phyloP scores from a whole-genome alignment of 2,888 invertebrate genomes.

The Petrophora chlorosata region DNA sequence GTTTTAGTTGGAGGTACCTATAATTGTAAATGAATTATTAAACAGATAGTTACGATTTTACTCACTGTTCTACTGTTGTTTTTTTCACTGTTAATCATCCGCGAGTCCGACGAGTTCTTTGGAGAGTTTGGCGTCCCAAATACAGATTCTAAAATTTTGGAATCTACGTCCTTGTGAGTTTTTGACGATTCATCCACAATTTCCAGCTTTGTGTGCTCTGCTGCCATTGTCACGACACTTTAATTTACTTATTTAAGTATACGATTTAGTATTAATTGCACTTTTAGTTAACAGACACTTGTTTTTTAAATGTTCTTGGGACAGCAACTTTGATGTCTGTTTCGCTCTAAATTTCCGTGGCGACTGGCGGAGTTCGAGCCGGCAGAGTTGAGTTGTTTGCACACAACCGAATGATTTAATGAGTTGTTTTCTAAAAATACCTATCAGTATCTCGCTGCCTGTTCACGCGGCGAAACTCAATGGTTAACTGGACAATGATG shows the following conservation, averaged over 20 bases:
- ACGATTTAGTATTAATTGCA: neutral
- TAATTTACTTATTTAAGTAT: conserved; percentile 9
- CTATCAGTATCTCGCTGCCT: conserved; percentile 27
- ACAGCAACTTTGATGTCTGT: conserved; percentile 1
- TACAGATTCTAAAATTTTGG: conserved; percentile 60
- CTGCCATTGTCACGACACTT: conserved; percentile 45
- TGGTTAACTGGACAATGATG: conserved; percentile 1
- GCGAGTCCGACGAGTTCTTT: conserved; percentile 26
- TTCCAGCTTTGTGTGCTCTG: conserved; percentile 45
- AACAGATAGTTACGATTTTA: neutral
- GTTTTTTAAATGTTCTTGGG: neutral
- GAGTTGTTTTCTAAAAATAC: conserved; percentile 57
- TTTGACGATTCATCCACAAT: conserved; percentile 48
- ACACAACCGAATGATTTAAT: conserved; percentile 35
- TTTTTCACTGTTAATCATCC: conserved; percentile 46
- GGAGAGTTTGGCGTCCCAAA: conserved; percentile 58
- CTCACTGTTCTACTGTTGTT: conserved; percentile 32
- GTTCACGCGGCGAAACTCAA: conserved; percentile 10
- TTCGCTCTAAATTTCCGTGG: conserved; percentile 1
- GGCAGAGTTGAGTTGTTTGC: conserved; percentile 12
- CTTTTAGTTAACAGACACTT: conserved; percentile 9
- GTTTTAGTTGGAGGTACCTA: neutral
- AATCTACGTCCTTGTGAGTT: conserved; percentile 37
- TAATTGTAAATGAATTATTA: neutral
- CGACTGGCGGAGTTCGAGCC: conserved; percentile 7